Percentiles rank a stretch among this genome's conserved stretches.
Conservation (phyloP, 2,113 vertebrate genomes). For the Callipepla squamata region DNA sequence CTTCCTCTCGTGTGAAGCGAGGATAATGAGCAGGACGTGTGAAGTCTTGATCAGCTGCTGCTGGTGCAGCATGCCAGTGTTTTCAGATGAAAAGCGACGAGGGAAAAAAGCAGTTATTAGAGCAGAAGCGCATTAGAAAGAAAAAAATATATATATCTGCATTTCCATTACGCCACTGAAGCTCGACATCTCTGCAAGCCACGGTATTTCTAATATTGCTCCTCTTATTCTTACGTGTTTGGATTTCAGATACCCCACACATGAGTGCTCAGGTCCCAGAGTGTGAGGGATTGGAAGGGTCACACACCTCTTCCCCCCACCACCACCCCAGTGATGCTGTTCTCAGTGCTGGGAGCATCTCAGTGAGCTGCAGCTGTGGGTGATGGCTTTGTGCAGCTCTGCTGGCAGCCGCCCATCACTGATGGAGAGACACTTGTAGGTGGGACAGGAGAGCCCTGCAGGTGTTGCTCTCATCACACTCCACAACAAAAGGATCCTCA, state of each 20-base stretch:
- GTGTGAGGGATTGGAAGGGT: neutral
- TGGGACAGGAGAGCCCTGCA: neutral
- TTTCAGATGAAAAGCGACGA: conserved; percentile 24
- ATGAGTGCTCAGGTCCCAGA: neutral
- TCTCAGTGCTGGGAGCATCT: neutral
- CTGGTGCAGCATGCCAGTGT: conserved; percentile 12
- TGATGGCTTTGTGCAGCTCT: neutral
- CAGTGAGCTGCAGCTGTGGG: rapidly evolving
- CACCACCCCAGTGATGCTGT: neutral
- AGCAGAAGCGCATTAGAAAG: conserved; percentile 33
- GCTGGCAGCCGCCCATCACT: neutral
- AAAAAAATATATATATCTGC: neutral
- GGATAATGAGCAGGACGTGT: conserved; percentile 38
- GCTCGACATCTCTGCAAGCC: neutral
- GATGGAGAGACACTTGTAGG: neutral
- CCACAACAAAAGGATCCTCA: neutral
- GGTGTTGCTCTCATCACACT: neutral
- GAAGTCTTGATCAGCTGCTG: conserved; percentile 44
- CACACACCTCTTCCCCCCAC: neutral
- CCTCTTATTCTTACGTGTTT: neutral
- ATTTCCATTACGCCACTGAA: neutral
- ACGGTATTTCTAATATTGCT: neutral
- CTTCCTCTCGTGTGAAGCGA: neutral
- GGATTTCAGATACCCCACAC: neutral
- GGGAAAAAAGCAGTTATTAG: conserved; percentile 21